phyloP scores from a whole-genome alignment of 2,797 vertebrate species.

The Trematomus bernacchii region DNA sequence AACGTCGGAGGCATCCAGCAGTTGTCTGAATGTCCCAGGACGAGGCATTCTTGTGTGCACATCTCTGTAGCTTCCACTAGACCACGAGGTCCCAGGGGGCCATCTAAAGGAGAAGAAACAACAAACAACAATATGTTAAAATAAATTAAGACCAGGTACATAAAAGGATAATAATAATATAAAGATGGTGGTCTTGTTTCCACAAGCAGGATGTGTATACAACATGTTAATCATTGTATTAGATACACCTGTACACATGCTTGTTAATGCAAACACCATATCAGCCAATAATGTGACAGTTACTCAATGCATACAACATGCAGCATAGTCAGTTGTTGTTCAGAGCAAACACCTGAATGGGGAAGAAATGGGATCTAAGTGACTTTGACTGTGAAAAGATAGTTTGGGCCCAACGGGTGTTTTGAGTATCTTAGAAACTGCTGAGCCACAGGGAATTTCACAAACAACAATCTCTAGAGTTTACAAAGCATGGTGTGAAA shows the following conservation, averaged over 20 bases:
- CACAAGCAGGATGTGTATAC: not conserved
- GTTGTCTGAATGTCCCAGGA: conserved; percentile 99
- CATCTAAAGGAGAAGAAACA: conserved; percentile 83
- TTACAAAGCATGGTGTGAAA: conserved; percentile 15
- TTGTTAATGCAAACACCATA: not conserved
- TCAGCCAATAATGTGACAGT: not conserved
- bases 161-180: too few species aligned
- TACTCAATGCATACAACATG: not conserved
- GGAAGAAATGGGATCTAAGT: not conserved
- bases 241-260: not conserved
- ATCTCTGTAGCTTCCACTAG: conserved; percentile 99
- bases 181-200: not conserved
- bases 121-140: conserved; percentile 8
- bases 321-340: not conserved
- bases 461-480: conserved; percentile 5
- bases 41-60: conserved; percentile 98
- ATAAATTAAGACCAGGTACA: not conserved
- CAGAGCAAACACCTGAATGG: not conserved
- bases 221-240: not conserved
- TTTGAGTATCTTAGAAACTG: conserved; percentile 1
- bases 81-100: conserved; percentile 94
- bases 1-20: conserved; percentile 98
- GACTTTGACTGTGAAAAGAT: not conserved
- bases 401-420: not conserved
- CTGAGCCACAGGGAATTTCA: conserved; percentile 4